Percentiles rank a stretch among this genome's conserved stretches.
Evolutionary conservation across 2,797 vertebrate genomes (phyloP).

Genomic region (Pantherophis vulpinus): DNA sequence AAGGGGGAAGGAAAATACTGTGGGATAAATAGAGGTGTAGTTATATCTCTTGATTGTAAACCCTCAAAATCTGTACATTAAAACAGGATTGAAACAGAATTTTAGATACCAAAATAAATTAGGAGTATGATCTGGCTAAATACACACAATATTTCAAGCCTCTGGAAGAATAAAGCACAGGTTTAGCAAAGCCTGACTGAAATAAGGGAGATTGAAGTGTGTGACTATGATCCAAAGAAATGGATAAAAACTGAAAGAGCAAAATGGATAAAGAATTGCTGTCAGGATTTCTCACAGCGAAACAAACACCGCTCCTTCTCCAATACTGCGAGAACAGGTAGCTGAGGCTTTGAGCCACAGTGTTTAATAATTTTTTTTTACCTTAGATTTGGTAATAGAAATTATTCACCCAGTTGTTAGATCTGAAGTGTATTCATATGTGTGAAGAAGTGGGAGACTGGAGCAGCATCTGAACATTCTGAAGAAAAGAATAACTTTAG

Average conservation of each 20-base stretch:
- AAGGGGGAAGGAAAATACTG: constrained; percentile 7
- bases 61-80: background rate
- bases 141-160: background rate
- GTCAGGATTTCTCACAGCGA: background rate
- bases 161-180: background rate
- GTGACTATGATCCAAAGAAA: background rate
- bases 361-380: background rate
- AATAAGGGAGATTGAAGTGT: background rate
- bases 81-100: background rate
- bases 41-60: background rate
- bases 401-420: background rate
- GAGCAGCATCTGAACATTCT: background rate
- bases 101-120: background rate
- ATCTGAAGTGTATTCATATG: too few species aligned
- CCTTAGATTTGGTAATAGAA: background rate
- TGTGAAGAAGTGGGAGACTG: background rate
- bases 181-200: background rate
- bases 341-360: background rate
- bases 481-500: background rate
- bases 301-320: background rate
- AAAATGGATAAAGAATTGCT: background rate
- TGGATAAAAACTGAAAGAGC: background rate
- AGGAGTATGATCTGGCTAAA: background rate
- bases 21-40: constrained; percentile 46
- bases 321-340: background rate